Base-by-base conservation (phyloP, 2,797 vertebrate genomes). In the Synanceia verrucosa region DNA sequence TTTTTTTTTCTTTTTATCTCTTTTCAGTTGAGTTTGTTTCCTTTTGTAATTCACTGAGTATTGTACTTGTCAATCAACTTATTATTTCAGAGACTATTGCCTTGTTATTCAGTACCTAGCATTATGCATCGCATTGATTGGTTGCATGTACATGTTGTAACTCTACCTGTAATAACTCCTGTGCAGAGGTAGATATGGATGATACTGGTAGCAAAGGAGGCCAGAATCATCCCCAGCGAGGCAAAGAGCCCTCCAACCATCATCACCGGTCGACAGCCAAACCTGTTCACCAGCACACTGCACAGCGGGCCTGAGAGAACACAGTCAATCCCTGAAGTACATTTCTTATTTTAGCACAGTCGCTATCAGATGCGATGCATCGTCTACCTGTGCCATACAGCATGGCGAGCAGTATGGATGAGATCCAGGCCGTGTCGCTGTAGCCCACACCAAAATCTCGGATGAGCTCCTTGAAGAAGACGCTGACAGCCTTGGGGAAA, bases 391-490 rank as follows among this genome's bases (percentile, higher is more conserved):
- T 95, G 74, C 97, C 97, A 0, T 99, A 99, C 6, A 99, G 94
- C 97, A 98, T 99, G 61, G 97, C 97, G 8, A 98, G 89, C 58
- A 99, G 85, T 82, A 98, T 97, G 36, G 97, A 99, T 4, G 97
- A 98, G 82, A 99, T 96, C 97, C 97, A 99, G 12, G 97, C 97
- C 0, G 95, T 96, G 92, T 98, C 96, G 1, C 97, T 98, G 86
- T 99, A 97, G 52, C 97, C 96, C 1, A 98, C 89, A 0, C 78
- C 88, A 58, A 97, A 98, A 88, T 99, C 97, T 0, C 76, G 84
- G 68, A 97, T 98, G 48, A 98, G 94, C 78, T 97, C 97, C 89
- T 98, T 98, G 83, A 98, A 99, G 90, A 97, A 99, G 52, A 98
- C 96, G 1, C 97, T 98, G 82, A 98, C 94, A 0, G 97, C 97